Evolutionary conservation across 2,888 invertebrate genomes (phyloP).

Genomic region (Thysanoteuthis rhombus): DNA sequence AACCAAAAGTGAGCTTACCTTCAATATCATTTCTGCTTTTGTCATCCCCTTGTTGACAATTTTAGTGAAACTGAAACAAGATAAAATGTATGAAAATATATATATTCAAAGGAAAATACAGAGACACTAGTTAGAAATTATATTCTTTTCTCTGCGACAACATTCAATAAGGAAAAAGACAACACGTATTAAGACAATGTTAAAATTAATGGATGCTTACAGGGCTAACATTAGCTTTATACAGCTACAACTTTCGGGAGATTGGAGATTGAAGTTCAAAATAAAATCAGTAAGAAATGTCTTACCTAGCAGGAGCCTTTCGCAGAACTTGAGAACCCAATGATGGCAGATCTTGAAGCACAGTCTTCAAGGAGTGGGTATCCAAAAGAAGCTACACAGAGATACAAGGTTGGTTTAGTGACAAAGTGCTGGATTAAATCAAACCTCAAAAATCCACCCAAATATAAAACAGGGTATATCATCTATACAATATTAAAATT

Average conservation of each 20-base stretch:
- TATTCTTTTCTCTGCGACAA: too few relatives aligned
- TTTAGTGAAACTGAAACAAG: slow-evolving; percentile 71
- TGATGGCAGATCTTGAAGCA: slow-evolving; percentile 91
- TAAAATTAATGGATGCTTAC: too few relatives aligned
- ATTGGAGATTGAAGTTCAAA: too few relatives aligned
- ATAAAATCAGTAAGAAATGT: too few relatives aligned
- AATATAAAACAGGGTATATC: too few relatives aligned
- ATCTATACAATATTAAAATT: too few relatives aligned
- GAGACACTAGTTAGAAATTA: too few relatives aligned
- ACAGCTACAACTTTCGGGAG: too few relatives aligned
- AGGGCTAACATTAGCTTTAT: too few relatives aligned
- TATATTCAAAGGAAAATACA: too few relatives aligned
- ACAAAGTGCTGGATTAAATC: background rate
- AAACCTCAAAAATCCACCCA: background rate
- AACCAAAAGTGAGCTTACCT: slow-evolving; percentile 69
- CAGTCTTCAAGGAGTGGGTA: slow-evolving; percentile 78
- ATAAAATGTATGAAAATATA: background rate
- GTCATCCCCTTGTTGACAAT: slow-evolving; percentile 90
- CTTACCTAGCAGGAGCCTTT: slow-evolving; percentile 87
- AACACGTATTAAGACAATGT: too few relatives aligned
- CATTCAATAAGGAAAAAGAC: too few relatives aligned
- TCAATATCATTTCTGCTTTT: slow-evolving; percentile 98
- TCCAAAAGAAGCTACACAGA: slow-evolving; percentile 84
- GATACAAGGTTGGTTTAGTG: background rate
- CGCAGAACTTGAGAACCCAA: slow-evolving; percentile 86